Evolutionary conservation across 2,797 vertebrate species (phyloP).

Genomic region (Clarias fuscus): DNA sequence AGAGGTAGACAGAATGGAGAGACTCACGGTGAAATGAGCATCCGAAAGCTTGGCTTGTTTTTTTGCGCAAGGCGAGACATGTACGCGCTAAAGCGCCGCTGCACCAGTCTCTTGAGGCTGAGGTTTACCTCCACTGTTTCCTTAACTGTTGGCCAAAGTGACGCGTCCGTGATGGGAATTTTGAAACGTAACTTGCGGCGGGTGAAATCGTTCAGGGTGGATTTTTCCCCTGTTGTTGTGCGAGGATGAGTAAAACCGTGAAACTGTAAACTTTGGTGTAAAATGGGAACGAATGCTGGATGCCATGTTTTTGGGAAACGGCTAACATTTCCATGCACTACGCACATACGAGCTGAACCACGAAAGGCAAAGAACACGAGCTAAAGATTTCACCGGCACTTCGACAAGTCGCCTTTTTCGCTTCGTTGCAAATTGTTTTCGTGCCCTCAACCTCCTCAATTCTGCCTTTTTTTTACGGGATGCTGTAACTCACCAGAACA

Average conservation of each 20-base stretch:
- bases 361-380: background rate
- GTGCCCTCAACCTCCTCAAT: background rate
- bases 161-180: no score
- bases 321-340: background rate
- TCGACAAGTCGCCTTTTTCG: background rate
- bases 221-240: background rate
- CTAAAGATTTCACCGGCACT: background rate
- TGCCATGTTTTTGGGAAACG: background rate
- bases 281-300: background rate
- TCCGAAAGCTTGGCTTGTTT: no score
- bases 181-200: background rate
- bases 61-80: background rate
- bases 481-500: background rate
- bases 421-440: background rate
- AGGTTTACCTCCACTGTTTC: background rate
- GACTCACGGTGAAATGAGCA: no score
- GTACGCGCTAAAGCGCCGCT: background rate
- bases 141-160: background rate
- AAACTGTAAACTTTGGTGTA: background rate
- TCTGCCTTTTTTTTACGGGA: background rate
- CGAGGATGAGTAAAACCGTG: background rate
- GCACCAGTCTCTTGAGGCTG: background rate
- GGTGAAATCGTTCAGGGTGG: background rate
- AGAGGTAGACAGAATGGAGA: no score
- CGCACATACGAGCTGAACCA: background rate